These are phyloP conservation scores for Papilio glaucus DNA, from an alignment of 1,140 invertebrate genomes.

Conservation along the genomic window DNA sequence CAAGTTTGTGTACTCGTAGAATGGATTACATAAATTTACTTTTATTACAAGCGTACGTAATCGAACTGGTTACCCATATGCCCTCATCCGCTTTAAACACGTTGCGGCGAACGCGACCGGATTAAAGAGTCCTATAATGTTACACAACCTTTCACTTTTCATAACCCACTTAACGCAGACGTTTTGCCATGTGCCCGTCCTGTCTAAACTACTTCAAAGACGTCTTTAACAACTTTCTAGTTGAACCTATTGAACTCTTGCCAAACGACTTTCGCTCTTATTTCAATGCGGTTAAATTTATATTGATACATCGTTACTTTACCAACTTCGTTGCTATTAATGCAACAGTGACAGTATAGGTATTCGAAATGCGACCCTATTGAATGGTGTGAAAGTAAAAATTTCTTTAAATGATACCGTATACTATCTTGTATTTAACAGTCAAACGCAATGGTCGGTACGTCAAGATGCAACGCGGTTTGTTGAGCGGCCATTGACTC, in stretches of 20 bases:
- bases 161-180: constrained; percentile 53
- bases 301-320: not conserved
- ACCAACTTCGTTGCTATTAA: not conserved
- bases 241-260: constrained; percentile 6
- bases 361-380: not conserved
- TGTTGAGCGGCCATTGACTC: constrained; percentile 28
- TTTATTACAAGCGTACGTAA: constrained; percentile 32
- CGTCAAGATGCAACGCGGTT: constrained; percentile 26
- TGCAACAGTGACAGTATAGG: not conserved
- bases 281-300: not conserved
- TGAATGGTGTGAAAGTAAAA: not conserved
- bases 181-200: constrained; percentile 46
- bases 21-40: not conserved
- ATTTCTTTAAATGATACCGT: not conserved
- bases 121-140: constrained; percentile 43
- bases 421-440: not conserved
- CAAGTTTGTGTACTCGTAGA: not conserved
- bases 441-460: constrained; percentile 17
- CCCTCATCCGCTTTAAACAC: constrained; percentile 27
- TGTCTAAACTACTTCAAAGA: constrained; percentile 47
- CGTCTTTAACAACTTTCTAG: constrained; percentile 34
- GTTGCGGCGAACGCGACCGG: constrained; percentile 20
- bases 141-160: constrained; percentile 63
- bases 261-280: not conserved
- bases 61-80: constrained; percentile 42